These are phyloP conservation scores for Oreochromis aureus DNA, from an alignment of 2,113 vertebrate species.

Conservation along the genomic window DNA sequence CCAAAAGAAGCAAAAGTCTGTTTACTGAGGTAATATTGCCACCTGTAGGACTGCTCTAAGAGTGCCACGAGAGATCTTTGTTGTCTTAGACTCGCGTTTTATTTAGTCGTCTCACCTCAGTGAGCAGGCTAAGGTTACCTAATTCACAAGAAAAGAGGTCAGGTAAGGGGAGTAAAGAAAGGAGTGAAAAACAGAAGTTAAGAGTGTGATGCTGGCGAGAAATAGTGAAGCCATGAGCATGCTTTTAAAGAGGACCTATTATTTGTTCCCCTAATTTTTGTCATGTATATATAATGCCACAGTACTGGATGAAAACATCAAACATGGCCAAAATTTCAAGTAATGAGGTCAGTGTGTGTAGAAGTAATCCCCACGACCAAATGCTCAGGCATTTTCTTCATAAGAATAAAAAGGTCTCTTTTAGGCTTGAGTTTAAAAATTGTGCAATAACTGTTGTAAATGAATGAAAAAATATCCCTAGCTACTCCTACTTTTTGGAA, in stretches of 20 bases:
- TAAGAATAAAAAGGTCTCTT: not conserved
- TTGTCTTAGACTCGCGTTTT: not conserved
- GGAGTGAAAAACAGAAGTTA: not conserved
- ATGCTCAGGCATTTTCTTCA: not conserved
- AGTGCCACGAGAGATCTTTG: not conserved
- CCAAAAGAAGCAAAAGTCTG: not conserved
- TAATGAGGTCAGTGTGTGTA: not conserved
- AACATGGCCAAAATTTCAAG: not conserved
- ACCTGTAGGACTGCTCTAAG: not conserved
- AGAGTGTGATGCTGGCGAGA: not conserved
- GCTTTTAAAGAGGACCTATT: not conserved
- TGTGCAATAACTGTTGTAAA: not conserved
- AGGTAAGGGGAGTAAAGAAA: not conserved
- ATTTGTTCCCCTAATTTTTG: not conserved
- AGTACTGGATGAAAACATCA: not conserved
- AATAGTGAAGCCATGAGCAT: not conserved
- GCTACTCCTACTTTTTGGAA: not conserved
- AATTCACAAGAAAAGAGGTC: not conserved
- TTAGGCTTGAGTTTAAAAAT: not conserved
- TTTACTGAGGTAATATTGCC: not conserved
- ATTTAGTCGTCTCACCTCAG: not conserved
- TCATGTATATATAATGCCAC: not conserved
- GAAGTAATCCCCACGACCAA: not conserved
- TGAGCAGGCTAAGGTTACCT: not conserved
- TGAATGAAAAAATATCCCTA: not conserved